These are phyloP conservation scores for Stenopsyche tienmushanensis DNA, from an alignment of 1,140 invertebrate genomes.

Conservation along the genomic window DNA sequence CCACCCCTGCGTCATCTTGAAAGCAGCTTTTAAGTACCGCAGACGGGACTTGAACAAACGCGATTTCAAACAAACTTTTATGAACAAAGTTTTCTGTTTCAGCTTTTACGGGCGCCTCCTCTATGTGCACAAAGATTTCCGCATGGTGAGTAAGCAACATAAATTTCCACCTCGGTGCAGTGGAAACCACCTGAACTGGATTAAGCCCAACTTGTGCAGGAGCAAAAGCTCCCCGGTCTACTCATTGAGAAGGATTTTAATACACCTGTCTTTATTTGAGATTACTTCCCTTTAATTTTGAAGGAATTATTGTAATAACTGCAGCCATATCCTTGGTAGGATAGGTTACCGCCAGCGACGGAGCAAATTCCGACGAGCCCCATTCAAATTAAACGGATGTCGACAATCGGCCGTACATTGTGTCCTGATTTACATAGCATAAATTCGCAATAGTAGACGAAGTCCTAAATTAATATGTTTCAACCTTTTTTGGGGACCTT, in stretches of 20 bases:
- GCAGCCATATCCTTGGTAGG: not conserved
- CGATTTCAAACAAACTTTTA: conserved; percentile 43
- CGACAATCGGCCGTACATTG: too few relatives aligned
- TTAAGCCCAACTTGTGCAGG: not conserved
- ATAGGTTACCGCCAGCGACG: conserved; percentile 12
- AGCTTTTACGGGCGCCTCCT: conserved; percentile 38
- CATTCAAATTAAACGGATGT: conserved; percentile 20
- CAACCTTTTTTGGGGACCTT: too few relatives aligned
- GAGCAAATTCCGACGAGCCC: too few relatives aligned
- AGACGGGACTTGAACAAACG: conserved; percentile 39
- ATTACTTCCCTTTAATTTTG: conserved; percentile 39
- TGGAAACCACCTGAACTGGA: not conserved
- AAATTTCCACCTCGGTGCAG: conserved; percentile 15
- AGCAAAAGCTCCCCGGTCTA: too few relatives aligned
- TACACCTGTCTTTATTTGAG: conserved; percentile 37
- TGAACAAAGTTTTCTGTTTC: conserved; percentile 42
- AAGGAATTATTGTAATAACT: conserved; percentile 40
- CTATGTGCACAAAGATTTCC: conserved; percentile 35
- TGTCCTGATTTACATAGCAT: too few relatives aligned
- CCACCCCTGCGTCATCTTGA: conserved; percentile 13
- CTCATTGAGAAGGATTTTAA: conserved; percentile 34
- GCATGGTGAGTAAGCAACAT: conserved; percentile 15
- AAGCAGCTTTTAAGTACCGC: conserved; percentile 33
- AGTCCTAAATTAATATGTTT: too few relatives aligned
- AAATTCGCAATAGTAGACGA: too few relatives aligned